phyloP scores from a whole-genome alignment of 2,797 vertebrate species.

The Cyclopterus lumpus region DNA sequence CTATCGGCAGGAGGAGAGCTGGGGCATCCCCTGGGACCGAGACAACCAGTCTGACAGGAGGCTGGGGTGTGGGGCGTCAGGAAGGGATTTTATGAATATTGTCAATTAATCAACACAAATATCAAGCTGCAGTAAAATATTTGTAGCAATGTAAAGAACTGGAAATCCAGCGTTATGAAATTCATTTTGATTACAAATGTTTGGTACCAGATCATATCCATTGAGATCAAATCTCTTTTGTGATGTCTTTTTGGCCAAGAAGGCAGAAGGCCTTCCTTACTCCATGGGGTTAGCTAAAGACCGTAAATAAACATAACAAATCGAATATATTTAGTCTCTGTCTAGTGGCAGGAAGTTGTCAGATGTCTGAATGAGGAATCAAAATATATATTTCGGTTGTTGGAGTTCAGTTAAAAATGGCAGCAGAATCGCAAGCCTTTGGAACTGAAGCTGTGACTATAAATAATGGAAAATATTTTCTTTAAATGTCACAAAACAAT shows the following conservation, averaged over 20 bases:
- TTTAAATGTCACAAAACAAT: not conserved
- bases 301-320: too few relatives aligned
- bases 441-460: too few relatives aligned
- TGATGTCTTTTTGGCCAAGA: too few relatives aligned
- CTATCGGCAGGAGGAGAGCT: conserved; percentile 2
- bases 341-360: too few relatives aligned
- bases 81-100: not conserved
- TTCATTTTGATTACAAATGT: not conserved
- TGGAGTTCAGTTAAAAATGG: too few relatives aligned
- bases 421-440: too few relatives aligned
- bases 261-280: too few relatives aligned
- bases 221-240: not conserved
- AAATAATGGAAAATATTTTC: not conserved
- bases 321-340: too few relatives aligned
- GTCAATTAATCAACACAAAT: not conserved
- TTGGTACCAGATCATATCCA: not conserved
- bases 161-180: not conserved
- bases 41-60: not conserved
- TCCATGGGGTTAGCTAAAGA: too few relatives aligned
- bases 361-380: too few relatives aligned
- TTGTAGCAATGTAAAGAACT: not conserved
- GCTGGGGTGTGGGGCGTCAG: too few relatives aligned
- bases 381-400: too few relatives aligned
- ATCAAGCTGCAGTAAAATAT: not conserved
- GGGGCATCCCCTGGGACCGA: not conserved